phyloP scores from a whole-genome alignment of 2,888 invertebrate species.

The Acanthococcus lagerstroemiae region DNA sequence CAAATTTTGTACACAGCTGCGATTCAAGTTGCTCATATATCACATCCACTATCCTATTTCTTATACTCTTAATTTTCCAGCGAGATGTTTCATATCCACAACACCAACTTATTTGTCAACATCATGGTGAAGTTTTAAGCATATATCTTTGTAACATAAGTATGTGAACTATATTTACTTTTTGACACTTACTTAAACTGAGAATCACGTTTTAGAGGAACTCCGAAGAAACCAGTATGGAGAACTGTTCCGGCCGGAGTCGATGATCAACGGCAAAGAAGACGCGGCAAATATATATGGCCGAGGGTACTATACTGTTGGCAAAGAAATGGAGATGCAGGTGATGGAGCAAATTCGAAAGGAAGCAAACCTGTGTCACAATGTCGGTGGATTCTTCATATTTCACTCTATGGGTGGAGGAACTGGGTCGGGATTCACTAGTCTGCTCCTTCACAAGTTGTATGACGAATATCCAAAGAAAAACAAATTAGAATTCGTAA shows the following conservation, averaged over 20 bases:
- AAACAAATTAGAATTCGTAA: constrained; percentile 44
- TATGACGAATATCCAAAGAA: constrained; percentile 46
- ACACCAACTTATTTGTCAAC: too few species aligned
- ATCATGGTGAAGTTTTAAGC: too few species aligned
- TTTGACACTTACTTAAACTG: too few species aligned
- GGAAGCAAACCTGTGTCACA: constrained; percentile 54
- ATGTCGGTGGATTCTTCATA: constrained; percentile 51
- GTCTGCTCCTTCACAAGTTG: constrained; percentile 45
- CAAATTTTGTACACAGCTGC: too few species aligned
- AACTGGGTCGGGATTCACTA: constrained; percentile 65
- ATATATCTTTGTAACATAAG: too few species aligned
- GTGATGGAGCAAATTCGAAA: constrained; percentile 59
- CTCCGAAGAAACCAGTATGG: constrained; percentile 36
- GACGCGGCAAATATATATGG: constrained; percentile 81
- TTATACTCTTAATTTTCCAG: too few species aligned
- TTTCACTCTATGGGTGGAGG: constrained; percentile 55
- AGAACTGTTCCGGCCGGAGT: constrained; percentile 35
- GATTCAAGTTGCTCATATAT: too few species aligned
- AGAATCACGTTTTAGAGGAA: too few species aligned
- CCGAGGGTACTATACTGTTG: constrained; percentile 68
- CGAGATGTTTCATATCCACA: too few species aligned
- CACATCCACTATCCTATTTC: too few species aligned
- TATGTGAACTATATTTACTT: too few species aligned
- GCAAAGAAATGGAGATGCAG: constrained; percentile 46
- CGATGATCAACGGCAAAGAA: constrained; percentile 37